Conservation (phyloP, 2,888 invertebrate genomes). For the Rotaria magnacalcarata region DNA sequence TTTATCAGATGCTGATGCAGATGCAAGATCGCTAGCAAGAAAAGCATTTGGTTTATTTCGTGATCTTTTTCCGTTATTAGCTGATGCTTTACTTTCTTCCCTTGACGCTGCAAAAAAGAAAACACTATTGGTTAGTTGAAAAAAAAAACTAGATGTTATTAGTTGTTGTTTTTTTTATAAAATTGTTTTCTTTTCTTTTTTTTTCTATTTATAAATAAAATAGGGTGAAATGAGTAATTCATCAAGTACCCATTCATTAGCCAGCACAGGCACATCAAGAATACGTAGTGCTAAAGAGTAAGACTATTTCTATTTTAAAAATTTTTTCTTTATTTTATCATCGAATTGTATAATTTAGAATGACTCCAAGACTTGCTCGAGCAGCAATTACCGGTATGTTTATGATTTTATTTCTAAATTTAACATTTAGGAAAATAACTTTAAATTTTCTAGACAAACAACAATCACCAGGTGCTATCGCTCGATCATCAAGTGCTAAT, state of each 20-base stretch:
- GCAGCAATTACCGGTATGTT: neutral
- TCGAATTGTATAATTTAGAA: slow-evolving; percentile 37
- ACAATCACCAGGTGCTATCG: neutral
- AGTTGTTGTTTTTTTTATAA: no score
- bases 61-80: slow-evolving; percentile 81
- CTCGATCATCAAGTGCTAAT: slow-evolving; percentile 18
- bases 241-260: slow-evolving; percentile 59
- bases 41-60: slow-evolving; percentile 80
- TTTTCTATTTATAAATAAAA: neutral
- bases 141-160: neutral
- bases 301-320: neutral
- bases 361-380: neutral
- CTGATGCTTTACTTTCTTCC: slow-evolving; percentile 74
- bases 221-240: slow-evolving; percentile 63
- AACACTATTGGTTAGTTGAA: slow-evolving; percentile 59
- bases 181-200: neutral
- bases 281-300: slow-evolving; percentile 17
- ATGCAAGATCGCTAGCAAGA: slow-evolving; percentile 38
- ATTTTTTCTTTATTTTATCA: neutral
- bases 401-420: no score
- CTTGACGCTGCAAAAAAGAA: slow-evolving; percentile 75
- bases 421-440: no score
- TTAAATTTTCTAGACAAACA: neutral
- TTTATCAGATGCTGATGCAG: slow-evolving; percentile 41
- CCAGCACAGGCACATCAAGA: slow-evolving; percentile 50